These are phyloP conservation scores for Pocillopora grandis DNA, from an alignment of 92 coral and sea anemone species.

Conservation along the genomic window DNA sequence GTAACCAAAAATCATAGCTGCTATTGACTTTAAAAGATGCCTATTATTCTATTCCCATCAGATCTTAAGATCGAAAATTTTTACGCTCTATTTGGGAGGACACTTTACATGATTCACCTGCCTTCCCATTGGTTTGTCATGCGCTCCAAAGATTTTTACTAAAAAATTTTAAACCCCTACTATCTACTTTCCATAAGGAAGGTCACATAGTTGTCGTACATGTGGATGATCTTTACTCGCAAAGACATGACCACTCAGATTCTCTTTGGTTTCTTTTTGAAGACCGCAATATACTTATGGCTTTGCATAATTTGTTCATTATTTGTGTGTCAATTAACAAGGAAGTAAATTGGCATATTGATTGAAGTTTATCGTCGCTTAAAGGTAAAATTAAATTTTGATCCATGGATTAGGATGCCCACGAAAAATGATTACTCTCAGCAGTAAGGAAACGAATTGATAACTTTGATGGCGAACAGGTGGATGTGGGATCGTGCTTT, in stretches of 20 bases:
- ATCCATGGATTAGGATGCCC: no score
- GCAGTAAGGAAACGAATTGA: no score
- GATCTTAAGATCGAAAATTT: neutral
- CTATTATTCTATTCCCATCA: conserved; percentile 26
- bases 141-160: conserved; percentile 44
- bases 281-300: no score
- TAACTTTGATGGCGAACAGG: no score
- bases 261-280: no score
- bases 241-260: conserved; percentile 6
- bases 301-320: no score
- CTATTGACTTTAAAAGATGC: conserved; percentile 53
- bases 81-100: conserved; percentile 15
- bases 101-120: conserved; percentile 45
- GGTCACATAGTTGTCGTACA: conserved; percentile 50
- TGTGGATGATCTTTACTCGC: conserved; percentile 51
- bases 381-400: no score
- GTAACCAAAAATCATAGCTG: conserved; percentile 52
- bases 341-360: no score
- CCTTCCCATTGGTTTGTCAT: conserved; percentile 49
- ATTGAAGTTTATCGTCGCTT: no score
- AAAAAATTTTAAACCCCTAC: conserved; percentile 38
- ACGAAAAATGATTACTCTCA: no score
- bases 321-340: no score
- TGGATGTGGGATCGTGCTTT: no score
- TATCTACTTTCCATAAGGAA: conserved; percentile 30